These are phyloP conservation scores for Eucera pruinosa DNA, from an alignment of 2,888 invertebrate genomes.

Conservation along the genomic window DNA sequence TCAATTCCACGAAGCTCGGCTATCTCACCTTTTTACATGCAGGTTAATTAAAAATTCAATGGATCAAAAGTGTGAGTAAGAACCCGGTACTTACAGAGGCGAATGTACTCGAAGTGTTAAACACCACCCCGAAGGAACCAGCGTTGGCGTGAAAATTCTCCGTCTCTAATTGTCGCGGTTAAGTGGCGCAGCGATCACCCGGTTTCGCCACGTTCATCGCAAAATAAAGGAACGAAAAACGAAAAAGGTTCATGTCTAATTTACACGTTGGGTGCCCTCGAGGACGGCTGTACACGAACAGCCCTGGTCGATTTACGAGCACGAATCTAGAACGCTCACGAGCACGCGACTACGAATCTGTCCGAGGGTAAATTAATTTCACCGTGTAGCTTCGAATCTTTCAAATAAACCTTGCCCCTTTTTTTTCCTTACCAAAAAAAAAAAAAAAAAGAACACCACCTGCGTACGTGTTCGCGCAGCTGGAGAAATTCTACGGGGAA, in stretches of 20 bases:
- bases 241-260: slow-evolving; percentile 3
- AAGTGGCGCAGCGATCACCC: neutral
- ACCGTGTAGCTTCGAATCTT: no score
- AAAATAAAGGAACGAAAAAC: neutral
- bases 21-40: no score
- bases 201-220: neutral
- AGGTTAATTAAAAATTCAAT: no score
- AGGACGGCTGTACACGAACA: slow-evolving; percentile 5
- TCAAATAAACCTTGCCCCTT: no score
- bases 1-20: no score
- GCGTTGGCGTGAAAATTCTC: neutral
- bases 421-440: no score
- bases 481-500: no score
- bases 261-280: slow-evolving; percentile 7
- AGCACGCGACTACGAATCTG: slow-evolving; percentile 3
- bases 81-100: no score
- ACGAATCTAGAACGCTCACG: slow-evolving; percentile 20
- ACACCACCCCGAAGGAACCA: neutral
- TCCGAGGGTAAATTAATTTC: slow-evolving; percentile 19
- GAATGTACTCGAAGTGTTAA: no score
- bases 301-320: slow-evolving; percentile 29
- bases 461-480: no score
- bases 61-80: no score
- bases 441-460: no score
- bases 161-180: neutral